Evolutionary conservation across 2,797 vertebrate genomes (phyloP).

Genomic region (Lepilemur septentrionalis): DNA sequence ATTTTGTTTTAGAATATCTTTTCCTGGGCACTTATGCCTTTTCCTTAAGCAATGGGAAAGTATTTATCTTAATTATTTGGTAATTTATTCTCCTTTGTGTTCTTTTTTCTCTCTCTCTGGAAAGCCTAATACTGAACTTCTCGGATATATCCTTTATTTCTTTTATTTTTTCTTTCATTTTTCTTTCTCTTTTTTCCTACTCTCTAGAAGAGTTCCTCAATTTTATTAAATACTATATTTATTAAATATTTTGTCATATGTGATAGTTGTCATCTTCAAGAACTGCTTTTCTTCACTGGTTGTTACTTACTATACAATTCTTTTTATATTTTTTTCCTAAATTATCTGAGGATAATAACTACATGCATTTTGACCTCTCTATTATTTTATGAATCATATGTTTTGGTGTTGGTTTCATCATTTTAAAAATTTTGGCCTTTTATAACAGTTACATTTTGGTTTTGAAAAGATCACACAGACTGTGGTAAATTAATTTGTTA

Average conservation of each 20-base stretch:
- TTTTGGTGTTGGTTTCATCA: background rate
- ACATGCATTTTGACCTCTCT: background rate
- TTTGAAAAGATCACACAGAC: background rate
- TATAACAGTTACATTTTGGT: background rate
- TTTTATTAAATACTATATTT: background rate
- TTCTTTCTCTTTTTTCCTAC: background rate
- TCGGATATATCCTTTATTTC: background rate
- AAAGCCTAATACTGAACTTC: background rate
- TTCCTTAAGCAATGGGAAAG: background rate
- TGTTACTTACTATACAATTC: background rate
- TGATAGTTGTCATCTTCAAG: background rate
- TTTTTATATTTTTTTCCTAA: background rate
- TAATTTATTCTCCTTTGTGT: background rate
- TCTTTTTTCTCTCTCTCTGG: background rate
- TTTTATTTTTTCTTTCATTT: background rate
- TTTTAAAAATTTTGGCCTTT: background rate
- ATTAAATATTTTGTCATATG: background rate
- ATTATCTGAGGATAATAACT: background rate
- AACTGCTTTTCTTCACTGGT: background rate
- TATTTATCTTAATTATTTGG: background rate
- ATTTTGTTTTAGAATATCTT: background rate
- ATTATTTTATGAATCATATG: background rate
- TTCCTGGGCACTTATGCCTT: background rate
- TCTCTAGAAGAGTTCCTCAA: background rate
- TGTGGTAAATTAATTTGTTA: background rate